Conservation (phyloP, 2,888 invertebrate genomes). For the Chrysodeixis includens region DNA sequence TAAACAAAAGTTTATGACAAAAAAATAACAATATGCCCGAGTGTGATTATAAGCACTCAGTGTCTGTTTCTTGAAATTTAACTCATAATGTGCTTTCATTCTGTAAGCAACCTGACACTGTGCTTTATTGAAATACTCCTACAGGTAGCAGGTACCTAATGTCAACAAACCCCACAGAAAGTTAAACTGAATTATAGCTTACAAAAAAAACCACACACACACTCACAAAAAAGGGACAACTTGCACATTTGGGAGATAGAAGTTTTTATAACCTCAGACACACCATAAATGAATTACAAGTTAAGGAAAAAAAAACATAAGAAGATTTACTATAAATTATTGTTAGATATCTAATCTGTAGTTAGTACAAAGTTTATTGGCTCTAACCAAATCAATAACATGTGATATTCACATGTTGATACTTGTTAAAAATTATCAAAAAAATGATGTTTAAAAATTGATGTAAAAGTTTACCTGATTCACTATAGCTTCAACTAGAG, state of each 20-base stretch:
- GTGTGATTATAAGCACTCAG: constrained; percentile 8
- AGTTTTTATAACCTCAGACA: neutral
- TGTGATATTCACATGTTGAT: constrained; percentile 40
- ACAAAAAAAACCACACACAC: neutral
- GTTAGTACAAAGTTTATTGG: constrained; percentile 47
- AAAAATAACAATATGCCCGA: neutral
- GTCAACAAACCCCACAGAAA: neutral
- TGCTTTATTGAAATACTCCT: constrained; percentile 9
- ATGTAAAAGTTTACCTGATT: constrained; percentile 84
- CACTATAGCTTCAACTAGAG: constrained; percentile 91
- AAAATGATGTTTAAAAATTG: constrained; percentile 27
- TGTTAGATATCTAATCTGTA: constrained; percentile 50
- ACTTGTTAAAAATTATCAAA: constrained; percentile 22
- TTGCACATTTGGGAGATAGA: neutral
- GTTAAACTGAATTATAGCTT: neutral
- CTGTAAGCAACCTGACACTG: constrained; percentile 11
- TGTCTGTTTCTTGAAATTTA: constrained; percentile 29
- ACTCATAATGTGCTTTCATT: constrained; percentile 27
- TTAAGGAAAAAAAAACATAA: neutral
- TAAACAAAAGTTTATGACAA: neutral
- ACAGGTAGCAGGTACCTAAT: neutral
- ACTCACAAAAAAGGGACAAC: neutral
- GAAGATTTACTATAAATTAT: constrained; percentile 12
- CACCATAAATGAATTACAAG: neutral
- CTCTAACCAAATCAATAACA: constrained; percentile 52